These are phyloP conservation scores for Bemisia tabaci DNA, from an alignment of 1,140 invertebrate species.

Conservation along the genomic window DNA sequence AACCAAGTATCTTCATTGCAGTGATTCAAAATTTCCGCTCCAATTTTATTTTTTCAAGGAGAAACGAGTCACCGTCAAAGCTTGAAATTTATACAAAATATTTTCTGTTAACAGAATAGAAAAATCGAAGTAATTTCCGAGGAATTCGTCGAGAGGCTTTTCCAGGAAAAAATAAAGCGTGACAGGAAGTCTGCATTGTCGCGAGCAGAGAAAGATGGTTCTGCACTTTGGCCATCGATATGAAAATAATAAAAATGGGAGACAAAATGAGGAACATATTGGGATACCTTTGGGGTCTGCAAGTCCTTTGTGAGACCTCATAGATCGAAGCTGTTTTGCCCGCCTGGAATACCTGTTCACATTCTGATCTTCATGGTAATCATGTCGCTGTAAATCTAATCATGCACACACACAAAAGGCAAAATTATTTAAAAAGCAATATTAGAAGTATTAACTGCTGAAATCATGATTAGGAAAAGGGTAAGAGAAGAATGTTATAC, in stretches of 20 bases:
- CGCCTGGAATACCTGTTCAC: constrained; percentile 24
- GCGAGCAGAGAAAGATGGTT: too few species aligned
- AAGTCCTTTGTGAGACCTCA: constrained; percentile 46
- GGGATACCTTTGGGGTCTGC: constrained; percentile 38
- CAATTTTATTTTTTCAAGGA: too few species aligned
- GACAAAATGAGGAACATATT: too few species aligned
- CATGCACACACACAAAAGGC: constrained; percentile 10
- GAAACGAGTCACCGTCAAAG: neutral
- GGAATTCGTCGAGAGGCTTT: too few species aligned
- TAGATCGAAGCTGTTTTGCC: constrained; percentile 48
- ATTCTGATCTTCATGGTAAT: constrained; percentile 48
- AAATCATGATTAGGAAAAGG: neutral
- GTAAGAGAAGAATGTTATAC: neutral
- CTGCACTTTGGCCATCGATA: too few species aligned
- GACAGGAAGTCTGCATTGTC: neutral
- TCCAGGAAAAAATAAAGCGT: neutral
- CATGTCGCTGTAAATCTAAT: constrained; percentile 39
- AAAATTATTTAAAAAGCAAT: constrained; percentile 12
- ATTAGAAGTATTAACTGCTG: neutral
- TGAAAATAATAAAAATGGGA: too few species aligned
- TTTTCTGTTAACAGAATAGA: neutral
- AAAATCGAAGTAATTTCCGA: too few species aligned
- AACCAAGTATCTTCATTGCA: too few species aligned
- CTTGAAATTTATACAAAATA: neutral
- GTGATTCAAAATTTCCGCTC: too few species aligned